Evolutionary conservation across 2,888 invertebrate species (phyloP).

Genomic region (Labia minor): DNA sequence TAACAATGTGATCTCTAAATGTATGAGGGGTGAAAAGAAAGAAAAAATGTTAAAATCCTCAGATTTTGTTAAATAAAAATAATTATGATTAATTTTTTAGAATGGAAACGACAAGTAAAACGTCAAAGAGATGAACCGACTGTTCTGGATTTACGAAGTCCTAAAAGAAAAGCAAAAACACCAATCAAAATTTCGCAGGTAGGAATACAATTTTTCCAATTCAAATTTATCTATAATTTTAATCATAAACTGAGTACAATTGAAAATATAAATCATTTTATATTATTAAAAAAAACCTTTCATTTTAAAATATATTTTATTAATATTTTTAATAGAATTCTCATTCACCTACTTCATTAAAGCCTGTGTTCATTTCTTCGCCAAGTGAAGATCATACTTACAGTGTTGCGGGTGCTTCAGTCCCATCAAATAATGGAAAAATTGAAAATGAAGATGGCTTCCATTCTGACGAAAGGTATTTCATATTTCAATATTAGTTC

Average conservation of each 20-base stretch:
- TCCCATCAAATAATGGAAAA: neutral
- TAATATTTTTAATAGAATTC: too few relatives aligned
- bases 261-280: too few relatives aligned
- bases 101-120: slow-evolving; percentile 1
- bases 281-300: too few relatives aligned
- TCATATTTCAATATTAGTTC: too few relatives aligned
- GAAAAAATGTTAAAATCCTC: too few relatives aligned
- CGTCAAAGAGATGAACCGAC: neutral
- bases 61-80: neutral
- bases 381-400: slow-evolving; percentile 92
- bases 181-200: neutral
- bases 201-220: neutral
- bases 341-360: neutral
- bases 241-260: neutral
- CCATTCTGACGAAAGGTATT: slow-evolving; percentile 41
- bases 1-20: too few relatives aligned
- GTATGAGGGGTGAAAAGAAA: too few relatives aligned
- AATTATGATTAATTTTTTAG: neutral
- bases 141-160: neutral
- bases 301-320: too few relatives aligned
- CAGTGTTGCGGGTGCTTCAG: slow-evolving; percentile 45
- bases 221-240: neutral
- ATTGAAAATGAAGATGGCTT: slow-evolving; percentile 33
- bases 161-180: neutral
- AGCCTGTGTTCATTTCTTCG: slow-evolving; percentile 64